Base-by-base conservation (phyloP, 30 jellyfish, hydroid and myxozoan species). In the Clytia hemisphaerica region DNA sequence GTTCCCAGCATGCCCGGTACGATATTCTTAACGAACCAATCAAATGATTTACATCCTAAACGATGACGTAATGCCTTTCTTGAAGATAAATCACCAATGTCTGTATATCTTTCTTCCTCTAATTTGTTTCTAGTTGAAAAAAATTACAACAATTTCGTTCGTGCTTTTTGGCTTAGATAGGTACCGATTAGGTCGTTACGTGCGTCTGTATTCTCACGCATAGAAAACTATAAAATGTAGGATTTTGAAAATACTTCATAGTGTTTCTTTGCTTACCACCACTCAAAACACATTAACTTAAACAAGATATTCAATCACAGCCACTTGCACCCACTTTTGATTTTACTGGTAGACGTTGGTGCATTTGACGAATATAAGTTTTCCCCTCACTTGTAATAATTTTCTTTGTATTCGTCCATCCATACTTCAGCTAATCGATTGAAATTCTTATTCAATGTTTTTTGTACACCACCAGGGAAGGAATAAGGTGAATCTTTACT, bases 61-160 rank as follows among this genome's bases (percentile, higher is more conserved):
- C 33, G 26, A 22, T 50, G 31, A 19, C 81, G 76, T 24, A 69
- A 51, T 0, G 76, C 81, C 29, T 21, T 37, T 9, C 81, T 36
- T 18, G 33, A 34, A n/a, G 37, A 29, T 0, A 69, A 24, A 69
- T 69, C 75, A 0, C 81, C 81, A 45, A 42, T 78, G 10, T 71
- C 76, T n/a, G 64, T 65, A 25, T 50, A 46, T 5, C 93, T 75
- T 33, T 85, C 96, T 1, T 68, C 94, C 47, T 80, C 86, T 14
- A 86, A n/a, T n/a, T n/a, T n/a, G n/a, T n/a, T n/a, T n/a, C n/a
- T n/a, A n/a, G n/a, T n/a, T n/a, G n/a, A n/a, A n/a, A n/a, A n/a
- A 28, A 51, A 28, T 29, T 0, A 3, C 31, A 25, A 60, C 18
- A n/a, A n/a, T n/a, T n/a, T n/a, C n/a, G n/a, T n/a, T n/a, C n/a